Base-by-base conservation (phyloP, 2,888 invertebrate species). In the Microctonus aethiopoides region DNA sequence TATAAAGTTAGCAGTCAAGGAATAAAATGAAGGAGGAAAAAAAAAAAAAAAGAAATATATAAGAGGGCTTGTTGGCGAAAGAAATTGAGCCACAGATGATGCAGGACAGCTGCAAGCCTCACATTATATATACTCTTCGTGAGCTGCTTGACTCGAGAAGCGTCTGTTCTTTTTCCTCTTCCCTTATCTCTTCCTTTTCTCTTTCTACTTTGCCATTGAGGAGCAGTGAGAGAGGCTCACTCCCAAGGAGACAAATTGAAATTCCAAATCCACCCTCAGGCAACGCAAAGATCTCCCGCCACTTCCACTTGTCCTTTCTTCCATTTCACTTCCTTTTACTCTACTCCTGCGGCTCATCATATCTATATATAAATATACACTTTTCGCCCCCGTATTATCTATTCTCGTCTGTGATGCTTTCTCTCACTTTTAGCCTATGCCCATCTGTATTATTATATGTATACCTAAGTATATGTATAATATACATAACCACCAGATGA, bases 191-290 rank as follows among this genome's bases (percentile, higher is more conserved):
- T 10, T 10, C 1, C 9, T n/a, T 16, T n/a, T 46, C 46, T 46
- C 46, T 16, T 46, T 46, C 16, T 46, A 5, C 46, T 46, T 46
- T 46, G 16, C 46, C 46, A 16, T 46, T 46, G 20, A 46, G 16
- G 22, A 34, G 46, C 6, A 64, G 51, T 24, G 32, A 46, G 41
- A 57, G 32, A 57, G 32, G n/a, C 57, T 64, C 24, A 63, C 56
- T 41, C 41, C 36, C 51, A 39, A 51, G 46, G 57, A 67, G 68
- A 68, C 68, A 68, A 68, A 68, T 68, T 68, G 68, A 64, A 68
- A 68, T 68, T 68, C 51, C 68, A 46, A 64, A 68, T 68, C 51
- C 68, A 68, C 64, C 63, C 68, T 29, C 41, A 36, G 56, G 63
- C 46, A 36, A 68, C 20, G 41, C n/a, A 36, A 54, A 41, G 34